A percentile compares a stretch with the other conserved stretches of the same genome.
Conservation (phyloP, 2,797 vertebrate genomes). For the Mormyrus proboscirostris region DNA sequence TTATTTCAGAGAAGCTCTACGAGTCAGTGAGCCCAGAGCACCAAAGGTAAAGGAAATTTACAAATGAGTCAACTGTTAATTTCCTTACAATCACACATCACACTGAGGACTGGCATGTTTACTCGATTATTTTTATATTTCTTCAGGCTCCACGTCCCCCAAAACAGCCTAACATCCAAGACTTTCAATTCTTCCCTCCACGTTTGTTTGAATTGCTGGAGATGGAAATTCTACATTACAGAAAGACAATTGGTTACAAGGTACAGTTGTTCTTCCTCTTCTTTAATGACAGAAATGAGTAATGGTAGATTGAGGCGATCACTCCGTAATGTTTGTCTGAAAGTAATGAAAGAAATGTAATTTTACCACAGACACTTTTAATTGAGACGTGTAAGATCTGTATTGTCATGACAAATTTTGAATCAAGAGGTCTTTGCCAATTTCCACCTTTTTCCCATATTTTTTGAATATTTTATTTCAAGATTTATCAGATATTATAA, state of each 20-base stretch:
- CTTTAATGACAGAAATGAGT: neutral
- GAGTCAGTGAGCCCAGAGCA: constrained; percentile 75
- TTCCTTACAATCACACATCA: neutral
- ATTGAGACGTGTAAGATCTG: neutral
- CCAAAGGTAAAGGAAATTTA: constrained; percentile 63
- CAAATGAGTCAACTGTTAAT: constrained; percentile 21
- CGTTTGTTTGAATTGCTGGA: constrained; percentile 78
- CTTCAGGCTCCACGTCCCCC: constrained; percentile 74
- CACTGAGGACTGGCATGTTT: constrained; percentile 10
- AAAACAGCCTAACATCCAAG: constrained; percentile 80
- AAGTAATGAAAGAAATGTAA: neutral
- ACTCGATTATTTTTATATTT: constrained; percentile 10
- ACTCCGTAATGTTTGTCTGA: neutral
- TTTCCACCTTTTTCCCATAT: neutral
- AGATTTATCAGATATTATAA: neutral
- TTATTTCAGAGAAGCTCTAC: constrained; percentile 78
- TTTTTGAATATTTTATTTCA: neutral
- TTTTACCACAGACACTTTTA: neutral
- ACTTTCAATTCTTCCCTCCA: constrained; percentile 81
- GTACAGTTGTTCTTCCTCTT: constrained; percentile 41
- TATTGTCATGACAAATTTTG: neutral
- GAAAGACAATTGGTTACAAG: constrained; percentile 81
- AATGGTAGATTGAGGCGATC: neutral
- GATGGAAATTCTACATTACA: constrained; percentile 79
- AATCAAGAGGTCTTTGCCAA: neutral